Evolutionary conservation across 2,113 vertebrate species (phyloP).

Genomic region (Hemibates koningsi): DNA sequence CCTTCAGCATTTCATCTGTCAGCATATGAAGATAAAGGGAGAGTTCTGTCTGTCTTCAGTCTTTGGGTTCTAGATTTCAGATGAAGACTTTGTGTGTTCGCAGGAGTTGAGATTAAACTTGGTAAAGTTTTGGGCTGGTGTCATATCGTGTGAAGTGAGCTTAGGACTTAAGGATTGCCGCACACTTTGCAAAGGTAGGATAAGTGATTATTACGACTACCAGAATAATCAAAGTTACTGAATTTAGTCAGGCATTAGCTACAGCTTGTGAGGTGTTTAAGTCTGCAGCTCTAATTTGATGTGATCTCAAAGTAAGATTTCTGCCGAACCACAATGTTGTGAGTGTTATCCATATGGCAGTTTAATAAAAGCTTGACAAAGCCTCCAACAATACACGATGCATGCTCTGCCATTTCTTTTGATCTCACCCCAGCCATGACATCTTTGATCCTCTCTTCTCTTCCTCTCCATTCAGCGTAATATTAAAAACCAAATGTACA

Average conservation of each 20-base stretch:
- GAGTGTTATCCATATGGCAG: conserved; percentile 12
- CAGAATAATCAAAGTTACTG: neutral
- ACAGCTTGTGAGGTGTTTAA: neutral
- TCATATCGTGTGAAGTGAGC: neutral
- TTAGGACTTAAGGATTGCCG: neutral
- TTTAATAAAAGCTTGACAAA: conserved; percentile 41
- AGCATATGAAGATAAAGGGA: neutral
- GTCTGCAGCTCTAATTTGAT: neutral
- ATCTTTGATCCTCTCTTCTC: conserved; percentile 54
- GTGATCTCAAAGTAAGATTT: neutral
- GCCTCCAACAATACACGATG: conserved; percentile 36
- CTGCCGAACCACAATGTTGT: neutral
- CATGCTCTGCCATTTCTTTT: conserved; percentile 41
- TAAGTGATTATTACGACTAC: neutral
- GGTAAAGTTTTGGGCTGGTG: neutral
- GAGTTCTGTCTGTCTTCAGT: conserved; percentile 21
- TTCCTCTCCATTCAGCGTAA: conserved; percentile 34
- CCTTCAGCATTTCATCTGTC: conserved; percentile 38
- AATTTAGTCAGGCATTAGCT: neutral
- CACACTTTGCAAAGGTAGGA: conserved; percentile 2
- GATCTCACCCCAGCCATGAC: conserved; percentile 41
- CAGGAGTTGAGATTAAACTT: conserved; percentile 7
- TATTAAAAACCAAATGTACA: conserved; percentile 52
- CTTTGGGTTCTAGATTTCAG: neutral
- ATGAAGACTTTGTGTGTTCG: neutral